phyloP scores from a whole-genome alignment of 2,797 vertebrate species.

The Paedocypris micromegethes region DNA sequence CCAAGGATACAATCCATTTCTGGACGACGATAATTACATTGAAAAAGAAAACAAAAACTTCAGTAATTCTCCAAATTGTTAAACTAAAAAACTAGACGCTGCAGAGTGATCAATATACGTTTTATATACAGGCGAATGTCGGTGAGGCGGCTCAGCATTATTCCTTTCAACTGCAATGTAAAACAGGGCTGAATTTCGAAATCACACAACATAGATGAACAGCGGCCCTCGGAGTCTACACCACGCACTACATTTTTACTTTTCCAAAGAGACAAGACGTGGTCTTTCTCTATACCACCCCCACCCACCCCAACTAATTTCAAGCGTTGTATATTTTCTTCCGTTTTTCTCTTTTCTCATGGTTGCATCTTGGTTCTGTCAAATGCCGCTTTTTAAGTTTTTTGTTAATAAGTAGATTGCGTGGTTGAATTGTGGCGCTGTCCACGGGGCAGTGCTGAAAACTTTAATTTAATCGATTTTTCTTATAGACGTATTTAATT shows the following conservation, averaged over 20 bases:
- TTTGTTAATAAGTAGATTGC: neutral
- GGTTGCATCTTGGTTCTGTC: too few relatives aligned
- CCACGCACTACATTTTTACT: neutral
- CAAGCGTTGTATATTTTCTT: neutral
- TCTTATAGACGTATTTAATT: too few relatives aligned
- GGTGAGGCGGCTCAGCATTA: neutral
- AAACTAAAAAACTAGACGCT: too few relatives aligned
- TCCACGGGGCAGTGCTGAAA: constrained; percentile 5
- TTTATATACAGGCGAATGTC: too few relatives aligned
- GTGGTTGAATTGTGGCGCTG: neutral
- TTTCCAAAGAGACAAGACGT: neutral
- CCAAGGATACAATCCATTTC: neutral
- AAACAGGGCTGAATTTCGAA: neutral
- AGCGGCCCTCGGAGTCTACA: constrained; percentile 10
- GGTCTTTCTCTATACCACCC: too few relatives aligned
- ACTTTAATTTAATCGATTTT: too few relatives aligned
- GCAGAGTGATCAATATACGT: too few relatives aligned
- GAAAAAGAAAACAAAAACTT: too few relatives aligned
- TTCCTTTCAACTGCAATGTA: neutral
- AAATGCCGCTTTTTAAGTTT: neutral
- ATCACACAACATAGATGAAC: neutral
- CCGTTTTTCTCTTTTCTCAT: too few relatives aligned
- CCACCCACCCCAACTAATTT: too few relatives aligned
- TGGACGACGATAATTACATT: neutral
- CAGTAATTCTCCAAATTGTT: too few relatives aligned